A percentile compares a stretch with the other conserved stretches of the same genome.
These are phyloP conservation scores for Pharmacophagus antenor DNA, from an alignment of 2,888 invertebrate genomes.

Conservation along the genomic window DNA sequence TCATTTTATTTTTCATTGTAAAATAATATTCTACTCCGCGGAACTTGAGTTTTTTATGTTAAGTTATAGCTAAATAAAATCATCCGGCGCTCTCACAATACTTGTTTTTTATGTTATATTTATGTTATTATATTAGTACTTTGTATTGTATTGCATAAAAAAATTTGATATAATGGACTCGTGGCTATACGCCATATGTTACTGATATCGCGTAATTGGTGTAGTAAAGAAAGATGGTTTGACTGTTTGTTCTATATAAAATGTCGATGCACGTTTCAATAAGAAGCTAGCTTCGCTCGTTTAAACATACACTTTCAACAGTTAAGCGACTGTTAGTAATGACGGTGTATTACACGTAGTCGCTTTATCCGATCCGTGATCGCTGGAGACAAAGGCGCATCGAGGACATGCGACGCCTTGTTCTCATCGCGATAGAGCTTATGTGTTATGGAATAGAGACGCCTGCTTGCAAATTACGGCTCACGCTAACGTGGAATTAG, in stretches of 20 bases:
- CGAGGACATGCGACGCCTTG: slow-evolving; percentile 40
- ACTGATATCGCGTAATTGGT: too few species aligned
- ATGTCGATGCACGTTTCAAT: slow-evolving; percentile 1
- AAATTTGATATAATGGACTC: too few species aligned
- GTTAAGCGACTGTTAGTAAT: slow-evolving; percentile 25
- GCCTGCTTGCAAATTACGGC: slow-evolving; percentile 43
- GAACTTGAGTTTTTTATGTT: too few species aligned
- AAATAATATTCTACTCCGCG: too few species aligned
- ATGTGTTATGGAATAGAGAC: slow-evolving; percentile 42
- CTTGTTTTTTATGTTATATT: too few species aligned
- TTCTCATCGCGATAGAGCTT: slow-evolving; percentile 44
- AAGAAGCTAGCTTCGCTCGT: not conserved
- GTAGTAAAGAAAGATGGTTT: too few species aligned
- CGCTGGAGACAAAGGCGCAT: slow-evolving; percentile 28
- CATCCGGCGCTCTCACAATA: too few species aligned
- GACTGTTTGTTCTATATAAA: not conserved
- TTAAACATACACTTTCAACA: slow-evolving; percentile 8
- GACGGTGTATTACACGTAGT: slow-evolving; percentile 16
- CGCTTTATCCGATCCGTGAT: slow-evolving; percentile 22
- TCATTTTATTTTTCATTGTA: too few species aligned
- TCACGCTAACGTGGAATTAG: slow-evolving; percentile 37
- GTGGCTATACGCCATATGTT: too few species aligned
- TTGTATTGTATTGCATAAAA: too few species aligned
- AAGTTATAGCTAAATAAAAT: too few species aligned
- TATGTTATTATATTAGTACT: too few species aligned